These are phyloP conservation scores for Listronotus bonariensis DNA, from an alignment of 1,140 invertebrate species.

Conservation along the genomic window DNA sequence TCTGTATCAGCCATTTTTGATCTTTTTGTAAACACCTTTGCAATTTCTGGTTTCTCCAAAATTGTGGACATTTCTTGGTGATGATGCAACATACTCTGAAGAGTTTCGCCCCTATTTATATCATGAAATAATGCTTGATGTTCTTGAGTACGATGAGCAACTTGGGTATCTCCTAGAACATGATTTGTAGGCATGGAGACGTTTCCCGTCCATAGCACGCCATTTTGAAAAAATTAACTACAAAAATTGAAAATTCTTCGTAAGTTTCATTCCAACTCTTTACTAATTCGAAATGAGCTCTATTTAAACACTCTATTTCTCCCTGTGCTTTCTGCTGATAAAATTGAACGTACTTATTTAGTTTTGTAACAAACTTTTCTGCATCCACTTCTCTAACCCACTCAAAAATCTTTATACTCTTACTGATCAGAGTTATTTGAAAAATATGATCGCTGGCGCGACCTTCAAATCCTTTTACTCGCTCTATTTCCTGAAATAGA, in stretches of 20 bases:
- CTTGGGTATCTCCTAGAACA: conserved; percentile 18
- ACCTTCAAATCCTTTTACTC: conserved; percentile 15
- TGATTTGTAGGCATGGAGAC: conserved; percentile 2
- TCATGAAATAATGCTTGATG: conserved; percentile 9
- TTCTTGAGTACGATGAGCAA: conserved; percentile 1
- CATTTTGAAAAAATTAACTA: conserved; percentile 27
- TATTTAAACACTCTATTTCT: conserved; percentile 20
- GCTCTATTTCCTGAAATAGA: conserved; percentile 15
- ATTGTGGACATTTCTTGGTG: not conserved
- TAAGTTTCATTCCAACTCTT: conserved; percentile 26
- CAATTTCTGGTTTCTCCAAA: not conserved
- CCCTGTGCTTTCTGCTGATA: conserved; percentile 28
- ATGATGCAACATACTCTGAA: conserved; percentile 6
- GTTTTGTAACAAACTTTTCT: conserved; percentile 17
- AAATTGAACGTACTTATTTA: conserved; percentile 32
- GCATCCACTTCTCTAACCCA: conserved; percentile 20
- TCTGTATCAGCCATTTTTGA: conserved; percentile 25
- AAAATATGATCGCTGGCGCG: conserved; percentile 23
- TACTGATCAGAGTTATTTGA: conserved; percentile 23
- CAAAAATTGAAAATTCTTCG: conserved; percentile 30
- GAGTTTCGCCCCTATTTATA: conserved; percentile 11
- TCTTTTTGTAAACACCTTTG: conserved; percentile 21
- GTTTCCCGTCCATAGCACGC: conserved; percentile 15
- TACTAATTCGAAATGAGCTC: conserved; percentile 23
- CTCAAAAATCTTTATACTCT: conserved; percentile 32